These are phyloP conservation scores for Ormyrus thymus DNA, from an alignment of 2,888 invertebrate genomes.

Conservation along the genomic window DNA sequence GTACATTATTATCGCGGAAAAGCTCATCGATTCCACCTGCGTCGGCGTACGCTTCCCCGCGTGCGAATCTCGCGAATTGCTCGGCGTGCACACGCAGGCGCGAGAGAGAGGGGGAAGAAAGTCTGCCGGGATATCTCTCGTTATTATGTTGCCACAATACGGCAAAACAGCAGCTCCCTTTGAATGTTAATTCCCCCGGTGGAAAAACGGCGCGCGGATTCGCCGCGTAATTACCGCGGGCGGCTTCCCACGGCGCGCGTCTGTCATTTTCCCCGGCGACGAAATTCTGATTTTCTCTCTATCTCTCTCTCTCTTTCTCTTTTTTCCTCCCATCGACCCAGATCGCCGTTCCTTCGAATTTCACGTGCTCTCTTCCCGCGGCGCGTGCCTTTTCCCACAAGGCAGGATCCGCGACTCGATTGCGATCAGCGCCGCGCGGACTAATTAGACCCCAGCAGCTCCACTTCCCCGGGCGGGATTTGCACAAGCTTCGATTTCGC, in stretches of 20 bases:
- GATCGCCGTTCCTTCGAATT: background rate
- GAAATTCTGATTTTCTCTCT: background rate
- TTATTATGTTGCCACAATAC: slow-evolving; percentile 27
- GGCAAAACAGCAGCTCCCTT: too few species aligned
- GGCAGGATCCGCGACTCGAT: slow-evolving; percentile 3
- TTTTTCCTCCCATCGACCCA: too few species aligned
- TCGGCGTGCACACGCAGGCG: background rate
- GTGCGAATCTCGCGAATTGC: slow-evolving; percentile 37
- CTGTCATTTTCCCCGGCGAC: background rate
- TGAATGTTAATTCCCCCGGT: too few species aligned
- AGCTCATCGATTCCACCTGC: slow-evolving; percentile 37
- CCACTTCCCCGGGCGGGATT: background rate
- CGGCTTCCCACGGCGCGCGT: background rate
- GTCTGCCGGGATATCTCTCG: slow-evolving; percentile 10
- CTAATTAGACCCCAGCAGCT: slow-evolving; percentile 6
- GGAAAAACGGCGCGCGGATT: background rate
- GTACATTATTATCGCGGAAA: background rate
- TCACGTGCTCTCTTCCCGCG: background rate
- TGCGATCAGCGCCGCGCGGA: background rate
- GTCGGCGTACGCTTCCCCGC: background rate
- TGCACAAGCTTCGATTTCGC: slow-evolving; percentile 34
- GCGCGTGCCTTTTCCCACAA: slow-evolving; percentile 6
- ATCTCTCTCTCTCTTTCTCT: background rate
- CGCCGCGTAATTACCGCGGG: background rate
- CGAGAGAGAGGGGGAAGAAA: slow-evolving; percentile 29